Conservation (phyloP, 1,140 invertebrate genomes). For the Apis laboriosa region DNA sequence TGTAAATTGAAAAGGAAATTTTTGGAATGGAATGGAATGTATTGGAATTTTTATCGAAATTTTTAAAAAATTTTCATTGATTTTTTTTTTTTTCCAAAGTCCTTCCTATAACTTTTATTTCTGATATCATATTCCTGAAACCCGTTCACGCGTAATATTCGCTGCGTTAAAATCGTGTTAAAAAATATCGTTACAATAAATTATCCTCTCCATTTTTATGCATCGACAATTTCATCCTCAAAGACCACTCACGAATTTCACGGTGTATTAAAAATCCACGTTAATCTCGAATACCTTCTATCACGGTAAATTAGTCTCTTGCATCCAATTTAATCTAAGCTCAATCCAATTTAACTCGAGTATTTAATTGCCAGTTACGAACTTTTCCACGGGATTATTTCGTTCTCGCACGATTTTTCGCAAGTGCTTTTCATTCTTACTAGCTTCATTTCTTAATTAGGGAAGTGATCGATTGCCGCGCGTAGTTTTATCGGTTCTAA, state of each 20-base stretch:
- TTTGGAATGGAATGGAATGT: too few species aligned
- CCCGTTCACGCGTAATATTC: not conserved
- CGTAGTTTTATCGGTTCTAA: not conserved
- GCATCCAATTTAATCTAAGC: too few species aligned
- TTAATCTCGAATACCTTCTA: not conserved
- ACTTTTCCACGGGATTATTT: not conserved
- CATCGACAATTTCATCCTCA: not conserved
- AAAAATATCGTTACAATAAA: not conserved
- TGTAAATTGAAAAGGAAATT: too few species aligned
- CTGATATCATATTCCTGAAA: not conserved
- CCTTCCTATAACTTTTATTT: too few species aligned
- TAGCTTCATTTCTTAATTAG: conserved; percentile 7
- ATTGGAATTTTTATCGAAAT: too few species aligned
- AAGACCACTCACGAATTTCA: not conserved
- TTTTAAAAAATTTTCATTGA: too few species aligned
- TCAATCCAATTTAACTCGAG: too few species aligned
- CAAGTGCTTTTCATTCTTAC: not conserved
- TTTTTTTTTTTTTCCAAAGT: too few species aligned
- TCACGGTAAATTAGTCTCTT: not conserved
- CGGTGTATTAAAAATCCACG: not conserved
- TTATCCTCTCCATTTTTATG: not conserved
- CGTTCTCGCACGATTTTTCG: not conserved
- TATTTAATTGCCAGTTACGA: too few species aligned
- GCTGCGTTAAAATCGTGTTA: not conserved
- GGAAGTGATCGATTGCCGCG: not conserved